These are phyloP conservation scores for Apis dorsata DNA, from an alignment of 1,140 invertebrate species.

Conservation along the genomic window DNA sequence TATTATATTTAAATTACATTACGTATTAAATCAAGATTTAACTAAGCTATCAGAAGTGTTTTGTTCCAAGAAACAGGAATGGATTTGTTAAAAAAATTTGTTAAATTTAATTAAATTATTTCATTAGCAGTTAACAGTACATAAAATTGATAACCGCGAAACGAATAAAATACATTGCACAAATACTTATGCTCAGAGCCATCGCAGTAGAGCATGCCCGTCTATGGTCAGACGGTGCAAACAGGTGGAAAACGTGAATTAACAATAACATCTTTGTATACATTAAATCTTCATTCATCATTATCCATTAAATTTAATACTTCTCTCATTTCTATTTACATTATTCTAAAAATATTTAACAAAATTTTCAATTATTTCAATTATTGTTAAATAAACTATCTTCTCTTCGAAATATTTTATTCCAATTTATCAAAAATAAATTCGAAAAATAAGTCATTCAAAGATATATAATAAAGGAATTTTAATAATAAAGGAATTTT, in stretches of 20 bases:
- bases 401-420: not conserved
- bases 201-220: slow-evolving; percentile 27
- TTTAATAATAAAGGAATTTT: not conserved
- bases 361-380: not conserved
- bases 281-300: not conserved
- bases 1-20: too few species aligned
- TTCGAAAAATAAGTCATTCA: not conserved
- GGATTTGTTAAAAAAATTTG: too few species aligned
- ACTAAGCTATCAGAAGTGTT: not conserved
- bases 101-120: too few species aligned
- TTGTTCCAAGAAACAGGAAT: not conserved
- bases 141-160: not conserved
- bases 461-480: not conserved
- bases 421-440: not conserved
- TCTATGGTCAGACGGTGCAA: slow-evolving; percentile 41
- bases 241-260: slow-evolving; percentile 11
- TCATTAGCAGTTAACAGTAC: not conserved
- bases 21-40: too few species aligned
- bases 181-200: not conserved
- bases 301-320: not conserved
- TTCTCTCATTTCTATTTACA: too few species aligned
- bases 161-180: not conserved
- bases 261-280: not conserved
- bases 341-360: too few species aligned
- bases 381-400: not conserved